A percentile compares a stretch with the other conserved stretches of the same genome.
Conservation (phyloP, 2,113 vertebrate genomes). For the Indri indri region DNA sequence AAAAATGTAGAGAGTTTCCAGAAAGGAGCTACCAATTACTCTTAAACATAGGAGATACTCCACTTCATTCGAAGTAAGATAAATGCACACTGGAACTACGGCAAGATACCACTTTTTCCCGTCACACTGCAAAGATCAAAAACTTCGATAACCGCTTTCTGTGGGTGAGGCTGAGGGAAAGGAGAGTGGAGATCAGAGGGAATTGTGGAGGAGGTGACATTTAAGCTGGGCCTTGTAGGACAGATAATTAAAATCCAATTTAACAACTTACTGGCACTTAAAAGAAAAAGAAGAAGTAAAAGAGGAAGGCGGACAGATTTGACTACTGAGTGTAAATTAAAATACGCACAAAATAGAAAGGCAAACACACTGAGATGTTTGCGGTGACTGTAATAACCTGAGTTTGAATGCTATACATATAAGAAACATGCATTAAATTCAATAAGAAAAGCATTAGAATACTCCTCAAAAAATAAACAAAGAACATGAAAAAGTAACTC, state of each 20-base stretch:
- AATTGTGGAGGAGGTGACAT: slow-evolving; percentile 46
- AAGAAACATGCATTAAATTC: background rate
- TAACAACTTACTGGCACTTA: slow-evolving; percentile 65
- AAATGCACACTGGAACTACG: slow-evolving; percentile 37
- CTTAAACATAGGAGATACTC: background rate
- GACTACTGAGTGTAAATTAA: slow-evolving; percentile 46
- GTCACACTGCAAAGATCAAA: slow-evolving; percentile 33
- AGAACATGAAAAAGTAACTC: background rate
- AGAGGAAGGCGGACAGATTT: slow-evolving; percentile 33
- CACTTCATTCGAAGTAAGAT: background rate
- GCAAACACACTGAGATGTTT: background rate
- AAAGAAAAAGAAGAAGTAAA: slow-evolving; percentile 50
- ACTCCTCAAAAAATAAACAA: slow-evolving; percentile 34
- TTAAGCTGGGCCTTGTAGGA: slow-evolving; percentile 10
- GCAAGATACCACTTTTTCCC: background rate
- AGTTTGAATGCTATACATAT: background rate
- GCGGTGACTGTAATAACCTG: background rate
- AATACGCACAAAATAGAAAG: background rate
- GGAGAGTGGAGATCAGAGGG: slow-evolving; percentile 32
- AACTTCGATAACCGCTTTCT: background rate
- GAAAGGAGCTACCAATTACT: background rate
- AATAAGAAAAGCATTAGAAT: slow-evolving; percentile 3
- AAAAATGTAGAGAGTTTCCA: background rate
- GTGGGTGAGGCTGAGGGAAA: background rate
- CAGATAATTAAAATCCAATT: slow-evolving; percentile 68